Conservation (phyloP, 2,113 vertebrate species). For the Genyomyrus donnyi region DNA sequence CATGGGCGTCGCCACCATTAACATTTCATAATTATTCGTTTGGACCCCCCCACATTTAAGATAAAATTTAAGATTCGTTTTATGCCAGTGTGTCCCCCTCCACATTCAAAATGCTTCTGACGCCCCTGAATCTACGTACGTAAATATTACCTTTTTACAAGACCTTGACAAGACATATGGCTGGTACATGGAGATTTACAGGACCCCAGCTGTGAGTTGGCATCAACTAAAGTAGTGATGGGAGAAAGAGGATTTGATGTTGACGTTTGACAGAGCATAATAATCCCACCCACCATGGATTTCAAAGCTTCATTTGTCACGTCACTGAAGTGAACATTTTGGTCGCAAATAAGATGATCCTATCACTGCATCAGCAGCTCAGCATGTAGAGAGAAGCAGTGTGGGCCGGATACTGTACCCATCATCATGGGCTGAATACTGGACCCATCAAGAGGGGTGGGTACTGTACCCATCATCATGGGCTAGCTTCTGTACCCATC, state of each 20-base stretch:
- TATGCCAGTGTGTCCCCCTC: too few species aligned
- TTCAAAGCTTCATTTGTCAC: neutral
- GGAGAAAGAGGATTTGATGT: neutral
- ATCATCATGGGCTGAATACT: neutral
- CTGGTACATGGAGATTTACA: neutral
- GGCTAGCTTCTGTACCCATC: neutral
- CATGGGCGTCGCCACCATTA: too few species aligned
- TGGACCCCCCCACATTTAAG: too few species aligned
- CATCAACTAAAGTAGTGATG: neutral
- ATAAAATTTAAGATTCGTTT: too few species aligned
- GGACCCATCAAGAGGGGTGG: neutral
- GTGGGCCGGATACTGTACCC: neutral
- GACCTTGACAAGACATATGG: neutral
- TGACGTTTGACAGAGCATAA: neutral
- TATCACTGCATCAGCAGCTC: neutral
- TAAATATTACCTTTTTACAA: neutral
- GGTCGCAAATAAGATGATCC: neutral
- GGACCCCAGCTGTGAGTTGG: neutral
- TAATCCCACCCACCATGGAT: neutral
- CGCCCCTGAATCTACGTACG: neutral
- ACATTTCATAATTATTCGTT: too few species aligned
- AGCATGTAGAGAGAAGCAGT: neutral
- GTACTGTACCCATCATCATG: neutral
- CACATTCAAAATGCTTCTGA: too few species aligned
- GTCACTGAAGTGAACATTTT: neutral